Evolutionary conservation across 2,113 vertebrate species (phyloP), one percentile per base, ranked within the genome.

Genomic region (Heterotilapia buettikoferi): DNA sequence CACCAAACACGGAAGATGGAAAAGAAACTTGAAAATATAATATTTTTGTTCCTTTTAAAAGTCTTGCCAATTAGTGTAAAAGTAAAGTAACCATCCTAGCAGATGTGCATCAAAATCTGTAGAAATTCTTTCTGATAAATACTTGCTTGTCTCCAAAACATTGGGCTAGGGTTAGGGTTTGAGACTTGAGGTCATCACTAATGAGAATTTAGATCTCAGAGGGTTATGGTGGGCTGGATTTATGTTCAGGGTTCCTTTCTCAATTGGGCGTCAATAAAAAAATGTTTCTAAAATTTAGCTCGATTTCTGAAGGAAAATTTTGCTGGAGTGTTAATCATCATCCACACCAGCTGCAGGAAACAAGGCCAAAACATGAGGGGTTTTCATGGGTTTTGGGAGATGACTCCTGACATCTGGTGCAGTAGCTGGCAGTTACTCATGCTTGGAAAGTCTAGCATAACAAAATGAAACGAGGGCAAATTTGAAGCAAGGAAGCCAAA

Each of bases 401-500:
- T 1, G 26, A 45, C 78, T 61, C 63, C 29, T 87, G 86, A 87
- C 87, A 84, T 83, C 54, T 83, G 52, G 53, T 53, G 87, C 53
- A 79, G 85, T 45, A 82, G 76, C 71, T 89, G 85, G 88, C 86
- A 84, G 52, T 84, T 61, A 84, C 87, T 84, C 56, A 66, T 61
- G n/a, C 84, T 82, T 90, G 88, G 80, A 88, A 92, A 83, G 21
- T 84, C n/a, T 16, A 31, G 84, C 84, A 82, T 83, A 87, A 84
- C 88, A 80, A 85, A 90, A 85, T 85, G 43, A 86, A 89, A 38
- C 7, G 61, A 80, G 88, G 61, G 86, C 56, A 88, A 86, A 86
- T 88, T 66, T 59, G 53, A 89, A 87, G 88, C 9, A 31, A 82
- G 82, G 63, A 10, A 91, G 89, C 92, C 66, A 66, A 86, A 84